Percentiles rank a stretch among this genome's conserved stretches.
Evolutionary conservation across 2,888 invertebrate genomes (phyloP).

Genomic region (Beris morrisii): DNA sequence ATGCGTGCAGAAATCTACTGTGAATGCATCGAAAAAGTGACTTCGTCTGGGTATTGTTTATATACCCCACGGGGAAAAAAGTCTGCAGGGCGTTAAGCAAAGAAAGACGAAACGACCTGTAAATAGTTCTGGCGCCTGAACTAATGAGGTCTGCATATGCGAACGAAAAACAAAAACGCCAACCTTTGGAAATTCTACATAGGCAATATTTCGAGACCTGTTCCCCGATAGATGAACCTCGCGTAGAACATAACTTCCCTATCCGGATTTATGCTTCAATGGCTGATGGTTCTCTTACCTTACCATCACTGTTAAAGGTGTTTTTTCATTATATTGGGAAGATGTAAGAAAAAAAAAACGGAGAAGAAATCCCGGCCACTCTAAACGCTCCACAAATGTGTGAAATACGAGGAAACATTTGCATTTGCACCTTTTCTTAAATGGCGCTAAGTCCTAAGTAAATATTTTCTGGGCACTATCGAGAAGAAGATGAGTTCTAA

Average conservation of each 20-base stretch:
- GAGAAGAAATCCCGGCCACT: constrained; percentile 1
- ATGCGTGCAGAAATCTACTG: too few relatives aligned
- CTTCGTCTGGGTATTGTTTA: too few relatives aligned
- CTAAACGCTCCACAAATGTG: constrained; percentile 4
- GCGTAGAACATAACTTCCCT: too few relatives aligned
- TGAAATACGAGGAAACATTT: constrained; percentile 28
- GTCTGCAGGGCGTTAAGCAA: not conserved
- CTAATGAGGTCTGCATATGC: constrained; percentile 31
- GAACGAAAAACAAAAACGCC: constrained; percentile 22
- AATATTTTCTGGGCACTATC: constrained; percentile 28
- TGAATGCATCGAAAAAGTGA: too few relatives aligned
- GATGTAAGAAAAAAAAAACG: not conserved
- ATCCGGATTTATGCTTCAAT: too few relatives aligned
- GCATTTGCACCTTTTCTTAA: constrained; percentile 33
- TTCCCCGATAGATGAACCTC: too few relatives aligned
- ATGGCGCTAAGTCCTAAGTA: constrained; percentile 35
- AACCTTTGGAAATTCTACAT: constrained; percentile 29
- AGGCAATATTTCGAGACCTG: not conserved
- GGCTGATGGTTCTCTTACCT: too few relatives aligned
- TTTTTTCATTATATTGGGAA: not conserved
- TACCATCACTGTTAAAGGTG: too few relatives aligned
- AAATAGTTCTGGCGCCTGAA: constrained; percentile 38
- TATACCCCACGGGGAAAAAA: not conserved
- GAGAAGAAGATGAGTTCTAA: constrained; percentile 2
- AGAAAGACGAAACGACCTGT: constrained; percentile 30